These are phyloP conservation scores for Drosophila parthenogenetica DNA, from an alignment of 2,888 invertebrate genomes.

Conservation along the genomic window DNA sequence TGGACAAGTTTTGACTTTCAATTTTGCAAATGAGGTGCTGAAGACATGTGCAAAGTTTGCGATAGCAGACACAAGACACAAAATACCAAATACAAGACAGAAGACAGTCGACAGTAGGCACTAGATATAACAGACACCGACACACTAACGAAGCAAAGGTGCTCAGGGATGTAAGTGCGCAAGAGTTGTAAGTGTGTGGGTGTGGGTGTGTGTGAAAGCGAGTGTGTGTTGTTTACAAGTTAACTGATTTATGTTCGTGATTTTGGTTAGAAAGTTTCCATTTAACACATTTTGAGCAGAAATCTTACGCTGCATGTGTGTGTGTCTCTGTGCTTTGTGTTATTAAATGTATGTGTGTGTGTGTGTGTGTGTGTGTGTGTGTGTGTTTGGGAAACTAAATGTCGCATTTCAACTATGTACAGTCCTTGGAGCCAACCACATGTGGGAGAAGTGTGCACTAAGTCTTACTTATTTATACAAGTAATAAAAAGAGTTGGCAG, in stretches of 20 bases:
- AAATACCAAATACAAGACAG: slow-evolving; percentile 17
- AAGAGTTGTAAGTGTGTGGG: slow-evolving; percentile 10
- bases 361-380: slow-evolving; percentile 2
- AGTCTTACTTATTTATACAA: background rate
- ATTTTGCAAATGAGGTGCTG: slow-evolving; percentile 79
- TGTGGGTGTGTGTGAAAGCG: slow-evolving; percentile 7
- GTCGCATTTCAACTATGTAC: slow-evolving; percentile 4
- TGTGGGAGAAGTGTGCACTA: background rate
- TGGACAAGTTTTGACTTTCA: slow-evolving; percentile 78
- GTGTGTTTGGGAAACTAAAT: slow-evolving; percentile 5
- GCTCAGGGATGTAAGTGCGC: slow-evolving; percentile 21
- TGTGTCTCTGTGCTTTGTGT: background rate
- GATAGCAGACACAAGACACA: slow-evolving; percentile 52
- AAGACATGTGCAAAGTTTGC: slow-evolving; percentile 71
- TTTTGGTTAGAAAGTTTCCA: slow-evolving; percentile 67
- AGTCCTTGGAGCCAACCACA: background rate
- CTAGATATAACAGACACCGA: slow-evolving; percentile 19
- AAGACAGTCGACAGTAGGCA: slow-evolving; percentile 1
- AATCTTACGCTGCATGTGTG: slow-evolving; percentile 1
- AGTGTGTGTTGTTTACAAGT: slow-evolving; percentile 67
- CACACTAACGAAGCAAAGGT: slow-evolving; percentile 4
- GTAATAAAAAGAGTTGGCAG: background rate
- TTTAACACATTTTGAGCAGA: slow-evolving; percentile 45
- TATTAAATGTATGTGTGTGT: background rate
- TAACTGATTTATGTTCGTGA: slow-evolving; percentile 76